These are phyloP conservation scores for Parochlus steinenii DNA, from an alignment of 2,888 invertebrate genomes.

Conservation along the genomic window DNA sequence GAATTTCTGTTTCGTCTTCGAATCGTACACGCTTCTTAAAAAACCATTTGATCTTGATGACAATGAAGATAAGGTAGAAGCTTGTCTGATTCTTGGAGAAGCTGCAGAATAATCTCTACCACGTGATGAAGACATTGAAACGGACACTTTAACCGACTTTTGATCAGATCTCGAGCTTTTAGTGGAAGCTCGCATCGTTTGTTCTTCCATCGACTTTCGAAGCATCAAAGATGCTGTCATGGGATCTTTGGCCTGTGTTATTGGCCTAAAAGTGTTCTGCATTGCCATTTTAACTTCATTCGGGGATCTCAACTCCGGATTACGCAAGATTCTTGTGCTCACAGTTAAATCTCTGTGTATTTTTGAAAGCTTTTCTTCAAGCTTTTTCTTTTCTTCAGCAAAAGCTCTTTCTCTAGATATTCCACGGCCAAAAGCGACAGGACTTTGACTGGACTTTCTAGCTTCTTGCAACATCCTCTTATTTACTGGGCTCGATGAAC, in stretches of 20 bases:
- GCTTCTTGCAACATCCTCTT: constrained; percentile 16
- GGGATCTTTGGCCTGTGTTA: constrained; percentile 15
- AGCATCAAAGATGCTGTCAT: constrained; percentile 18
- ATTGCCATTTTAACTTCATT: constrained; percentile 37
- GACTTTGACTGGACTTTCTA: constrained; percentile 28
- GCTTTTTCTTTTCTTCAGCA: constrained; percentile 35
- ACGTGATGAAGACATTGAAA: constrained; percentile 24
- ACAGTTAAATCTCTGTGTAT: constrained; percentile 26
- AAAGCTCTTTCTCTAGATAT: constrained; percentile 40
- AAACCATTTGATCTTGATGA: constrained; percentile 15
- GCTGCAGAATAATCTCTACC: constrained; percentile 16
- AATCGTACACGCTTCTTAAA: constrained; percentile 10
- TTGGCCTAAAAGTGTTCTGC: constrained; percentile 24
- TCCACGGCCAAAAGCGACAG: constrained; percentile 30
- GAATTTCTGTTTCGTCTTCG: constrained; percentile 12
- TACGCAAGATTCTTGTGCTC: constrained; percentile 28
- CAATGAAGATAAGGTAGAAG: constrained; percentile 15
- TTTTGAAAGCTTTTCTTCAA: constrained; percentile 27
- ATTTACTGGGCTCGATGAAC: constrained; percentile 24
- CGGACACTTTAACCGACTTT: constrained; percentile 31
- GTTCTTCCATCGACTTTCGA: constrained; percentile 15
- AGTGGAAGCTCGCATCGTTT: constrained; percentile 13
- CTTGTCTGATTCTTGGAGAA: constrained; percentile 8
- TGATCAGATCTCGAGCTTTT: constrained; percentile 18
- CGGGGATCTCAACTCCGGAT: constrained; percentile 40